Percentiles rank a stretch among this genome's conserved stretches.
Evolutionary conservation across 1,140 invertebrate genomes (phyloP).

Genomic region (Sarcophaga peregrina): DNA sequence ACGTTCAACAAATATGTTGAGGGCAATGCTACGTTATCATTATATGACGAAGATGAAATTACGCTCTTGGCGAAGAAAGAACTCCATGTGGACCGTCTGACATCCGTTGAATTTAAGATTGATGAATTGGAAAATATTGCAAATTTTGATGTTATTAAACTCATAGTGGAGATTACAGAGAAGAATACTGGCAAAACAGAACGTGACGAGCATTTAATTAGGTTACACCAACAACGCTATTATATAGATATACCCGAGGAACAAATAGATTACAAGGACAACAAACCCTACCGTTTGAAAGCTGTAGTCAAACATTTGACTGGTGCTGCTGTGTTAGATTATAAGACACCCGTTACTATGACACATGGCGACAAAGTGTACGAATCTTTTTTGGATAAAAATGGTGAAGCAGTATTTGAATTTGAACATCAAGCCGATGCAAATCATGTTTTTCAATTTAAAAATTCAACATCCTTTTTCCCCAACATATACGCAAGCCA

Average conservation of each 20-base stretch:
- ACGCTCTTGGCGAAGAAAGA: conserved; percentile 69
- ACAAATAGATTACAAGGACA: conserved; percentile 87
- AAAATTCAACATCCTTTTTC: conserved; percentile 44
- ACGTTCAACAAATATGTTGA: conserved; percentile 80
- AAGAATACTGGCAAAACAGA: conserved; percentile 78
- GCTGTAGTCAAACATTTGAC: conserved; percentile 69
- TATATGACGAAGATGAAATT: conserved; percentile 61
- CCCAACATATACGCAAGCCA: not conserved
- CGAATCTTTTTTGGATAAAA: conserved; percentile 66
- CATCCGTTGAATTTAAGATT: conserved; percentile 77
- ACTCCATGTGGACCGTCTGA: conserved; percentile 76
- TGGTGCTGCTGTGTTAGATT: conserved; percentile 74
- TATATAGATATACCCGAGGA: conserved; percentile 84
- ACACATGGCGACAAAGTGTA: conserved; percentile 39
- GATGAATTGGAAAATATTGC: conserved; percentile 67
- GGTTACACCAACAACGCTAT: conserved; percentile 83
- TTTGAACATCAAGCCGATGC: conserved; percentile 66
- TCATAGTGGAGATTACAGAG: too few relatives aligned
- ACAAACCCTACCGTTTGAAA: conserved; percentile 83
- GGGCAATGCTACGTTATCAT: conserved; percentile 77
- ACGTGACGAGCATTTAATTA: conserved; percentile 79
- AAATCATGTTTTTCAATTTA: conserved; percentile 38
- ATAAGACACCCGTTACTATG: not conserved
- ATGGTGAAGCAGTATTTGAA: conserved; percentile 78
- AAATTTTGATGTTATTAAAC: conserved; percentile 78